Evolutionary conservation across 1,140 invertebrate genomes (phyloP).

Genomic region (Drosophila subobscura): DNA sequence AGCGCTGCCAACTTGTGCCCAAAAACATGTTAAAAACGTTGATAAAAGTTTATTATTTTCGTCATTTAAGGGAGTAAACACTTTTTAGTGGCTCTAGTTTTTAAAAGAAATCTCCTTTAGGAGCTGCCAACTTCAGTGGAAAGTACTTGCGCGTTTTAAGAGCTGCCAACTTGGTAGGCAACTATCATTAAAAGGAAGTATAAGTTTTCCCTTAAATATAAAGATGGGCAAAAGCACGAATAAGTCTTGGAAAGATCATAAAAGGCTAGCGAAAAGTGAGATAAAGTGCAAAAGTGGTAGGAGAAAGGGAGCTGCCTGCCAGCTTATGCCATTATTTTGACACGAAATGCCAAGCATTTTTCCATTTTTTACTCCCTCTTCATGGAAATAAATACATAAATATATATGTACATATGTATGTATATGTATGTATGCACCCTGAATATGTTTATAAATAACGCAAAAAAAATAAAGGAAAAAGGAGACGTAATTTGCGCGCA

Average conservation of each 20-base stretch:
- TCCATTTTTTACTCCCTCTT: constrained; percentile 1
- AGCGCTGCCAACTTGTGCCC: too few species aligned
- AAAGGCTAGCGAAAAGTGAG: neutral
- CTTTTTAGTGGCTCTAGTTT: too few species aligned
- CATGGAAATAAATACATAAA: constrained; percentile 25
- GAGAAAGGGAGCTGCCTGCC: neutral
- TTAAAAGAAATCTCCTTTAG: too few species aligned
- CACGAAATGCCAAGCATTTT: constrained; percentile 36
- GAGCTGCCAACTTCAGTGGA: too few species aligned
- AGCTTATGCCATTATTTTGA: constrained; percentile 40
- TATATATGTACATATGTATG: neutral
- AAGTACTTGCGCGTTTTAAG: too few species aligned
- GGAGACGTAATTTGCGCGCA: constrained; percentile 78
- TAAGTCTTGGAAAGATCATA: too few species aligned
- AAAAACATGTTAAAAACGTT: too few species aligned
- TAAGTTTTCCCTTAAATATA: too few species aligned
- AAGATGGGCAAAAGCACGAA: too few species aligned
- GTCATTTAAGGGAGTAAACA: neutral
- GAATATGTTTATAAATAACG: constrained; percentile 1
- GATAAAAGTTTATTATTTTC: neutral
- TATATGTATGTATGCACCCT: neutral
- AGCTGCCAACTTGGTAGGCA: too few species aligned
- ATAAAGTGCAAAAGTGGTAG: neutral
- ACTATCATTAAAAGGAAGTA: too few species aligned
- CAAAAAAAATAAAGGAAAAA: constrained; percentile 47